Evolutionary conservation across 2,888 invertebrate species (phyloP).

Genomic region (Meta bourneti): DNA sequence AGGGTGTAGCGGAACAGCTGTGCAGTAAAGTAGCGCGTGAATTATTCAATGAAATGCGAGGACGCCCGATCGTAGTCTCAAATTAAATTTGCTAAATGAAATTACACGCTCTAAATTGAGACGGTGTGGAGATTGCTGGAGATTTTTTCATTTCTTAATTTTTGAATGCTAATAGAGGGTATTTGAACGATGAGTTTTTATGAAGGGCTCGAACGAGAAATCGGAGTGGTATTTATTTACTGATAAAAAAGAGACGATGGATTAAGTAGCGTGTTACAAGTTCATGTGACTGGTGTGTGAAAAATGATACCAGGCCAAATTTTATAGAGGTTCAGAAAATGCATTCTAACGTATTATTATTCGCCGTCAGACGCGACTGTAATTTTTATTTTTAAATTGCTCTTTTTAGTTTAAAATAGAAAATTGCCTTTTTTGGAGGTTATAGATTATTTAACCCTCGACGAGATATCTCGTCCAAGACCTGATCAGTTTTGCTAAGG

Average conservation of each 20-base stretch:
- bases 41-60: conserved; percentile 66
- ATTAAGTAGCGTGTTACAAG: neutral
- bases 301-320: neutral
- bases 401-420: too few relatives aligned
- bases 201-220: neutral
- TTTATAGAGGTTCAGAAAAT: too few relatives aligned
- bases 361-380: too few relatives aligned
- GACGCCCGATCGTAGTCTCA: neutral
- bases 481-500: too few relatives aligned
- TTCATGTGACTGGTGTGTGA: neutral
- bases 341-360: too few relatives aligned
- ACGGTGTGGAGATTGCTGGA: neutral
- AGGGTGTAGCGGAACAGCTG: conserved; percentile 61
- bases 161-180: conserved; percentile 14
- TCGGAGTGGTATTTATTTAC: neutral
- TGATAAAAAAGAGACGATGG: neutral
- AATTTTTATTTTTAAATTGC: too few relatives aligned
- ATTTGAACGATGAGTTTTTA: neutral
- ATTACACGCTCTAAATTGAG: conserved; percentile 61
- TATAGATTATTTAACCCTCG: too few relatives aligned
- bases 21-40: conserved; percentile 62
- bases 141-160: neutral
- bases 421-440: too few relatives aligned
- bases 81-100: conserved; percentile 62
- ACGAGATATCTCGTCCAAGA: too few relatives aligned